Evolutionary conservation across 2,888 invertebrate species (phyloP), one percentile per base, ranked within the genome.

Genomic region (Ichneumoninae sp.): DNA sequence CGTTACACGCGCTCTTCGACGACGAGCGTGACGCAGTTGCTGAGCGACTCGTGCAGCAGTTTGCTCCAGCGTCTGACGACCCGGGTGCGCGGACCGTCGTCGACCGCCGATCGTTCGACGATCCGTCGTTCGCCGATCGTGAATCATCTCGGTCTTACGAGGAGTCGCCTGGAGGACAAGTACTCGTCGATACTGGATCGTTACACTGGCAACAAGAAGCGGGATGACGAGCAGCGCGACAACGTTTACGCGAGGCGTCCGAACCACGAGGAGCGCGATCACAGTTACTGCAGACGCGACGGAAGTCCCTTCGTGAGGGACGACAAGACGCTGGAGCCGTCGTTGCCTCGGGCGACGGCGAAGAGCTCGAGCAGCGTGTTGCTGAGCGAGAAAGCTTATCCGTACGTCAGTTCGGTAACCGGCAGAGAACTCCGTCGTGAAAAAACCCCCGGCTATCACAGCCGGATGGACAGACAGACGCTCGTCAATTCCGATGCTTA

Each of bases 21-120:
- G 74, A 95, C 96, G 70, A 98, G 97, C 94, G 97, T 98, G 89
- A 97, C 97, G 87, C 98, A 98, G 94, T 95, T 98, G 91, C 95
- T 98, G 89, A 97, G 96, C 89, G 98, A 98, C 93, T 97, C 98
- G 89, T 98, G 97, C 94, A 97, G 97, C 91, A 98, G 96, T 94
- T 95, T 98, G 88, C 95, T 98, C 90, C 97, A 97, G 93, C 95
- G 97, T 88, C 95, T 98, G 90, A 95, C 96, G 8, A 96, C 96
- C 50, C 95, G 97, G 87, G 95, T 95, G 69, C 96, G 98, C 85
- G 97, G 97, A 70, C 97, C 97, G 57, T 97, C 97, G 73, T 96
- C 94, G 8, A 91, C 93, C 6, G 88, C 89, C 54, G 94, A 94
- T 8, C 85, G 85, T 57, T 26, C 81, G 82, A 85, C 89, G 5